These are phyloP conservation scores for Heliconius ismenius DNA, from an alignment of 2,888 invertebrate species.

Conservation along the genomic window DNA sequence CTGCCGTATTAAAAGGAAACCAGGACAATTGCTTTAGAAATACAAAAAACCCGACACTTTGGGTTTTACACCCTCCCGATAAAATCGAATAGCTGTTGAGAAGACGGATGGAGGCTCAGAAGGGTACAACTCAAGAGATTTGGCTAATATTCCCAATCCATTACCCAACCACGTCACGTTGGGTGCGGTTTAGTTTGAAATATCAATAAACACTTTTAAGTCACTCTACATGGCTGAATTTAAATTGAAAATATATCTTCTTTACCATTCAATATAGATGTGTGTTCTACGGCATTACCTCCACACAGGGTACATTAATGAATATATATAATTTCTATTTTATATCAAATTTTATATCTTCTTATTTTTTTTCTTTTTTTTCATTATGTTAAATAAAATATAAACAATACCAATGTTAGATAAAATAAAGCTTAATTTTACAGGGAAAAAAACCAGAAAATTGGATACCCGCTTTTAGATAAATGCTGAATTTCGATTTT, in stretches of 20 bases:
- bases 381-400: too few relatives aligned
- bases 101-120: constrained; percentile 77
- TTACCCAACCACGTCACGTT: constrained; percentile 53
- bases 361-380: too few relatives aligned
- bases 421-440: too few relatives aligned
- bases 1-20: background rate
- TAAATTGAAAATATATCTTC: background rate
- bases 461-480: background rate
- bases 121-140: constrained; percentile 71
- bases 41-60: constrained; percentile 26
- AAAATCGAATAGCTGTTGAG: constrained; percentile 61
- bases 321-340: too few relatives aligned
- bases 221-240: background rate
- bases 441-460: background rate
- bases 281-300: background rate
- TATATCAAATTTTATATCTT: too few relatives aligned
- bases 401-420: too few relatives aligned
- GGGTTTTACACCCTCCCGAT: constrained; percentile 33
- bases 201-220: constrained; percentile 5
- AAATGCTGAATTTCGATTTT: constrained; percentile 5
- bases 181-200: constrained; percentile 15
- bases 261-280: background rate
- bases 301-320: too few relatives aligned
- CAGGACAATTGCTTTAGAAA: background rate
- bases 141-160: constrained; percentile 81